These are phyloP conservation scores for Hydractinia echinata DNA, from an alignment of 30 jellyfish, hydroid and myxozoan species.

Conservation along the genomic window DNA sequence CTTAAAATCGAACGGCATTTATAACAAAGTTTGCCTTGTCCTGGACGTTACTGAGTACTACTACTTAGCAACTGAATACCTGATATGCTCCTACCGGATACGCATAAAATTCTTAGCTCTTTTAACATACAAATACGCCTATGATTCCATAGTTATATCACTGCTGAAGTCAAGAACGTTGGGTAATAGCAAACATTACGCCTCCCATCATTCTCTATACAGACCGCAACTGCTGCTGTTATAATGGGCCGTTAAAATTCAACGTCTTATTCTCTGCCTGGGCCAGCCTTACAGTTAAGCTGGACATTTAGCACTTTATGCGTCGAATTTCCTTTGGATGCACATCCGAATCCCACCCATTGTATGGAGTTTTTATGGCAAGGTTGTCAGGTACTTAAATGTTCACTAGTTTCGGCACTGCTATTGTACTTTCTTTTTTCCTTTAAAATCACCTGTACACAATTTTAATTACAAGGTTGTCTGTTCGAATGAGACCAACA, in stretches of 20 bases:
- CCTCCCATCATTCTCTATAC: too few relatives aligned
- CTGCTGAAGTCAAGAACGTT: too few relatives aligned
- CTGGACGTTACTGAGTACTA: too few relatives aligned
- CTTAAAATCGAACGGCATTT: too few relatives aligned
- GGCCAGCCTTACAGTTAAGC: neutral
- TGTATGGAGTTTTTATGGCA: neutral
- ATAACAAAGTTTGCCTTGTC: too few relatives aligned
- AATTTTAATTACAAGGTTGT: too few relatives aligned
- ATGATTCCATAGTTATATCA: constrained; percentile 27
- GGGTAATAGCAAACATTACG: too few relatives aligned
- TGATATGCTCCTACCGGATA: constrained; percentile 18
- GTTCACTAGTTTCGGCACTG: too few relatives aligned
- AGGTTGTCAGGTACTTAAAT: neutral
- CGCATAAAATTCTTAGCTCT: neutral
- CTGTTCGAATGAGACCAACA: neutral
- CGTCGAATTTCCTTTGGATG: constrained; percentile 24
- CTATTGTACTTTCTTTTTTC: too few relatives aligned
- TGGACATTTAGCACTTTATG: constrained; percentile 36
- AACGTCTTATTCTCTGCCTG: neutral
- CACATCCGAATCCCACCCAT: constrained; percentile 12
- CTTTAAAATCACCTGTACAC: too few relatives aligned
- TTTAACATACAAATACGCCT: constrained; percentile 21
- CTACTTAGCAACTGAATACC: too few relatives aligned
- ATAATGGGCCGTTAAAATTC: constrained; percentile 13
- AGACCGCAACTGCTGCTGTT: constrained; percentile 25